These are phyloP conservation scores for Mustela nigripes DNA, from an alignment of 2,113 vertebrate species.

Conservation along the genomic window DNA sequence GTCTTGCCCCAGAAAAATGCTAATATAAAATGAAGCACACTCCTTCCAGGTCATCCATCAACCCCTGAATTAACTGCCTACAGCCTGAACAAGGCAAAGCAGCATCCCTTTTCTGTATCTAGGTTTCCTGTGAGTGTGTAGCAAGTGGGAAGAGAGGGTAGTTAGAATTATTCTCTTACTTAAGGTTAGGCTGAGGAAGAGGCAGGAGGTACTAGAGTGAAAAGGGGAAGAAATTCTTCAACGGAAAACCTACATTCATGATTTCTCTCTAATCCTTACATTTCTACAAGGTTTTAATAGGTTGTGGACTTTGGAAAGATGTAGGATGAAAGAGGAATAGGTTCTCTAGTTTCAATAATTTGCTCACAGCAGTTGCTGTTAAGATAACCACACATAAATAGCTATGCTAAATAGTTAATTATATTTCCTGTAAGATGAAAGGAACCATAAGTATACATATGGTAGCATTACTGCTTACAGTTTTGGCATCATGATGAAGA, in stretches of 20 bases:
- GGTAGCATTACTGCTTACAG: conserved; percentile 45
- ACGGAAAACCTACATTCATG: not conserved
- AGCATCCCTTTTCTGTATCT: not conserved
- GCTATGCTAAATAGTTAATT: conserved; percentile 66
- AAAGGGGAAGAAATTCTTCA: not conserved
- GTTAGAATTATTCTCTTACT: conserved; percentile 32
- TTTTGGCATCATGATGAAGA: not conserved
- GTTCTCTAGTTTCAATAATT: conserved; percentile 19
- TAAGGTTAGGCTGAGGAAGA: conserved; percentile 4
- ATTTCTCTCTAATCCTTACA: conserved; percentile 16
- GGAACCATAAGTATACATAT: conserved; percentile 51
- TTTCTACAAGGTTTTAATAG: conserved; percentile 30
- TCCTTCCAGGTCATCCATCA: conserved; percentile 26
- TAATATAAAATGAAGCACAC: conserved; percentile 49
- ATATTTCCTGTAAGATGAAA: conserved; percentile 76
- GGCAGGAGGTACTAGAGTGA: not conserved
- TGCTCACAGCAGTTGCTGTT: conserved; percentile 40
- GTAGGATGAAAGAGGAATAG: not conserved
- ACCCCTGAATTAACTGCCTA: conserved; percentile 21
- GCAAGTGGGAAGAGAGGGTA: not conserved
- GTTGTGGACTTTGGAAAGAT: not conserved
- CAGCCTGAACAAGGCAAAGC: not conserved
- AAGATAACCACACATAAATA: conserved; percentile 55
- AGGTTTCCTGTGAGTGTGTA: not conserved
- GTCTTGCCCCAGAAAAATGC: conserved; percentile 30